These are phyloP conservation scores for Opisthograptis luteolata DNA, from an alignment of 2,888 invertebrate species.

Conservation along the genomic window DNA sequence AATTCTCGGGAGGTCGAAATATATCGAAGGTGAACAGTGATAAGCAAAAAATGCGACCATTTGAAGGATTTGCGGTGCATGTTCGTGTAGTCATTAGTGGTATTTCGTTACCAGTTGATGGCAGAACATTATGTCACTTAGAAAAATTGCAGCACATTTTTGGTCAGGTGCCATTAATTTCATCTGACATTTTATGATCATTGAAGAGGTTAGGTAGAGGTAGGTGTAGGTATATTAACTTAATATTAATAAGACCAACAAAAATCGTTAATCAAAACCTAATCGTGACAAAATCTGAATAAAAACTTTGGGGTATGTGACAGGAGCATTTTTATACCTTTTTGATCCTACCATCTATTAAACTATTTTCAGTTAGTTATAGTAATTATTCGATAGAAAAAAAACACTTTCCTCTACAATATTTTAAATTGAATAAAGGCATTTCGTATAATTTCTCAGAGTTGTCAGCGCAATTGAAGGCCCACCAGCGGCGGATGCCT, in stretches of 20 bases:
- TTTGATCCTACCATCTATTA: too few species aligned
- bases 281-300: too few species aligned
- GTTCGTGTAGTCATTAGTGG: constrained; percentile 62
- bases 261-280: too few species aligned
- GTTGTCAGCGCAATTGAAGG: constrained; percentile 80
- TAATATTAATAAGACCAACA: too few species aligned
- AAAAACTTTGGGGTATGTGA: too few species aligned
- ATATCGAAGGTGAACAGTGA: constrained; percentile 59
- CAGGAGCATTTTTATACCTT: too few species aligned
- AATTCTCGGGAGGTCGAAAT: constrained; percentile 73
- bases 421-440: constrained; percentile 62
- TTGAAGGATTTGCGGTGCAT: constrained; percentile 59
- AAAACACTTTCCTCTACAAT: too few species aligned
- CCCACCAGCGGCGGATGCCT: constrained; percentile 70
- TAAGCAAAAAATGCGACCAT: constrained; percentile 60
- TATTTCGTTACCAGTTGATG: constrained; percentile 45
- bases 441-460: constrained; percentile 78
- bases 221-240: background rate
- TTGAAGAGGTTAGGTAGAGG: constrained; percentile 16
- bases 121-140: constrained; percentile 54
- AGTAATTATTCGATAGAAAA: too few species aligned
- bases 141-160: constrained; percentile 58
- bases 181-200: constrained; percentile 34
- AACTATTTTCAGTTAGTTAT: too few species aligned
- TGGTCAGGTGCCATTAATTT: constrained; percentile 53